A percentile compares a stretch with the other conserved stretches of the same genome.
phyloP scores from a whole-genome alignment of 2,888 invertebrate genomes.

The Cabera pusaria region DNA sequence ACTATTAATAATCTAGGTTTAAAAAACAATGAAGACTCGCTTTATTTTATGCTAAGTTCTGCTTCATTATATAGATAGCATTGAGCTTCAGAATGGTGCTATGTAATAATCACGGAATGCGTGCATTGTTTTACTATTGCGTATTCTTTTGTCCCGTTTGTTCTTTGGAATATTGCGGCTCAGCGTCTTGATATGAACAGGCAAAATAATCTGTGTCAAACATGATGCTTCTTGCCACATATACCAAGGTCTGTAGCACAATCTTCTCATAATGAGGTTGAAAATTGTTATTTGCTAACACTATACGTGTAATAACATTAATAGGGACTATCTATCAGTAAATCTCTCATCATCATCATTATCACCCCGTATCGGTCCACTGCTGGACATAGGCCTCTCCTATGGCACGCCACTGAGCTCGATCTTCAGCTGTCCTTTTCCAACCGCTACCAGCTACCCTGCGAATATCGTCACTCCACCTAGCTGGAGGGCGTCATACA shows the following conservation, averaged over 20 bases:
- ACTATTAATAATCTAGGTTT: slow-evolving; percentile 14
- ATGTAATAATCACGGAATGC: slow-evolving; percentile 22
- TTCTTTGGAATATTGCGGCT: slow-evolving; percentile 22
- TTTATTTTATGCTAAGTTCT: slow-evolving; percentile 10
- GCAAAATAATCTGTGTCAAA: slow-evolving; percentile 14
- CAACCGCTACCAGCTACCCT: no score
- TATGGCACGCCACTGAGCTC: no score
- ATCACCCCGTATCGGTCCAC: no score
- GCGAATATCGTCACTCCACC: no score
- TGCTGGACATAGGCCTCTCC: no score
- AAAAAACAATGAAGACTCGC: slow-evolving; percentile 21
- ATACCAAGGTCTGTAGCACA: slow-evolving; percentile 4
- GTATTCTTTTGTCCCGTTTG: slow-evolving; percentile 35
- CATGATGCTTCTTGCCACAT: slow-evolving; percentile 6
- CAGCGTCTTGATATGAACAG: slow-evolving; percentile 7
- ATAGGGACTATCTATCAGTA: no score
- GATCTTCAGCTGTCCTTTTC: no score
- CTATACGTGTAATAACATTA: no score
- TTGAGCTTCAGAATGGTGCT: slow-evolving; percentile 7
- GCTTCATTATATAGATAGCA: slow-evolving; percentile 15
- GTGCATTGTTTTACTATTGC: slow-evolving; percentile 32
- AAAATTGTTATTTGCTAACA: no score
- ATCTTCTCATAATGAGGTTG: background rate
- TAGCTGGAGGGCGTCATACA: no score
- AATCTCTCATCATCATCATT: no score